Percentiles rank a stretch among this genome's conserved stretches.
Evolutionary conservation across 1,140 invertebrate species (phyloP).

Genomic region (Tachypleus tridentatus): DNA sequence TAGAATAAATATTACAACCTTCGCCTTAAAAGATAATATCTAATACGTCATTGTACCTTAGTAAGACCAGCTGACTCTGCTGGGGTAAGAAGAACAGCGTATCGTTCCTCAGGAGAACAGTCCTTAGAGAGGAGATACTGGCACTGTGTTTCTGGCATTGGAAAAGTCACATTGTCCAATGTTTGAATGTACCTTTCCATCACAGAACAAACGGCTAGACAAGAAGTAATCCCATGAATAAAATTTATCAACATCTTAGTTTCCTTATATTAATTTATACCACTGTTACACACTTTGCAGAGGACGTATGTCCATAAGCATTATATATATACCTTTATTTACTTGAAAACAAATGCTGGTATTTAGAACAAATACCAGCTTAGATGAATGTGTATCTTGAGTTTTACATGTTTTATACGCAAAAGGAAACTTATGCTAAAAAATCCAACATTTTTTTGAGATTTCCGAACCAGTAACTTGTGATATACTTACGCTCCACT

Average conservation of each 20-base stretch:
- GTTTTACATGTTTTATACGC: no score
- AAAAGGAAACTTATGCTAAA: no score
- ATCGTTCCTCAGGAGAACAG: constrained; percentile 10
- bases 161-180: constrained; percentile 18
- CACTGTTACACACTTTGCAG: no score
- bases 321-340: no score
- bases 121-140: constrained; percentile 19
- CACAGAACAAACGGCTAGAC: constrained; percentile 5
- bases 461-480: not conserved
- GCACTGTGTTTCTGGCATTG: constrained; percentile 8
- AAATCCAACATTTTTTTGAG: not conserved
- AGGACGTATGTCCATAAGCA: no score
- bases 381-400: no score
- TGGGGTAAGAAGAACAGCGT: constrained; percentile 8
- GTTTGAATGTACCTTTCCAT: constrained; percentile 16
- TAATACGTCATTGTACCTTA: no score
- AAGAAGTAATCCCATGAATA: not conserved
- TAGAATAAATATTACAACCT: no score
- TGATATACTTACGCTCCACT: not conserved
- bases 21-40: no score
- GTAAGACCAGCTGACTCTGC: not conserved
- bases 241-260: not conserved
- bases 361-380: no score
- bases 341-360: no score
- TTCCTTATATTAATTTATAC: constrained; percentile 2